These are phyloP conservation scores for Yponomeuta malinellus DNA, from an alignment of 2,888 invertebrate species.

Conservation along the genomic window DNA sequence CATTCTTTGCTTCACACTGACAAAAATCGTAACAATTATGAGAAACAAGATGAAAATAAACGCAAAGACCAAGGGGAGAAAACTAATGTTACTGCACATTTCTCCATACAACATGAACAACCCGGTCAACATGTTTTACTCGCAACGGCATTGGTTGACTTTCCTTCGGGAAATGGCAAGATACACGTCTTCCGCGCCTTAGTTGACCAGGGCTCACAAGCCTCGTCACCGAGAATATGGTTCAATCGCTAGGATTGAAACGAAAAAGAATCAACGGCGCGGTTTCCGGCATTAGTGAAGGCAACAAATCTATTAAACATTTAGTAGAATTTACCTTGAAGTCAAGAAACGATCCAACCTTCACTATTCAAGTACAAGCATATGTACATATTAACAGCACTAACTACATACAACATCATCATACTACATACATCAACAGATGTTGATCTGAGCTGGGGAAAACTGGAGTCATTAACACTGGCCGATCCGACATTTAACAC, in stretches of 20 bases:
- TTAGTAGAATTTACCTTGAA: conserved; percentile 20
- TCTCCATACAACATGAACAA: conserved; percentile 6
- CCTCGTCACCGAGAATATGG: conserved; percentile 22
- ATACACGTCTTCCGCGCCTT: conserved; percentile 17
- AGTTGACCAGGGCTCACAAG: conserved; percentile 17
- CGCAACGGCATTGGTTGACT: conserved; percentile 18
- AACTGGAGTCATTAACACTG: too few species aligned
- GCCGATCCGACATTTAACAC: too few species aligned
- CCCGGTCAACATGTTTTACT: conserved; percentile 15
- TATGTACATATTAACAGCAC: conserved; percentile 20
- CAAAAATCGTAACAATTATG: not conserved
- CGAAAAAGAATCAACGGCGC: conserved; percentile 19
- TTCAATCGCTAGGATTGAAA: conserved; percentile 23
- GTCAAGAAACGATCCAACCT: conserved; percentile 18
- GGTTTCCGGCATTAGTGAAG: conserved; percentile 25
- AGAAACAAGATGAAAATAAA: not conserved
- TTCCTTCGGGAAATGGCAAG: conserved; percentile 8
- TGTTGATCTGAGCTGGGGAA: too few species aligned
- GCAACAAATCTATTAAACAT: conserved; percentile 19
- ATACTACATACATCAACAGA: too few species aligned
- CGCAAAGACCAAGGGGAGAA: conserved; percentile 5
- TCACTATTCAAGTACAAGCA: conserved; percentile 21
- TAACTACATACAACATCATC: too few species aligned
- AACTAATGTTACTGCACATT: conserved; percentile 9
- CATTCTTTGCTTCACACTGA: not conserved